Percentiles rank a stretch among this genome's conserved stretches.
Evolutionary conservation across 1,140 invertebrate genomes (phyloP).

Genomic region (Andricus grossulariae): DNA sequence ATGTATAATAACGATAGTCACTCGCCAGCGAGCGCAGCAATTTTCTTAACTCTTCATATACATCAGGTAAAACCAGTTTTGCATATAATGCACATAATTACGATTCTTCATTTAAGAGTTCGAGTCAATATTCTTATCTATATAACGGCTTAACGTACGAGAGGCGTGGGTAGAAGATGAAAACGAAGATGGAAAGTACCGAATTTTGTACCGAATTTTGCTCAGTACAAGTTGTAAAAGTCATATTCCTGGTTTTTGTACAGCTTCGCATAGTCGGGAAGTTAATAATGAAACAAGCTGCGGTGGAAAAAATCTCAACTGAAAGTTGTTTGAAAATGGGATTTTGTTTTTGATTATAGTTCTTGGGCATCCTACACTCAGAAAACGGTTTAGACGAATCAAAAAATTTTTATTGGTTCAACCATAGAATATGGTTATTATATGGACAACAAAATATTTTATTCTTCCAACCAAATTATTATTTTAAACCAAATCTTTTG

Average conservation of each 20-base stretch:
- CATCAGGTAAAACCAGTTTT: slow-evolving; percentile 46
- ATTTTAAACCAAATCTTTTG: too few species aligned
- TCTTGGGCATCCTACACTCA: too few species aligned
- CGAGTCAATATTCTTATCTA: slow-evolving; percentile 28
- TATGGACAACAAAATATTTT: too few species aligned
- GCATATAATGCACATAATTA: slow-evolving; percentile 39
- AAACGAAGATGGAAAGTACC: slow-evolving; percentile 7
- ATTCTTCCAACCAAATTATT: too few species aligned
- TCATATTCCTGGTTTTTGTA: slow-evolving; percentile 3
- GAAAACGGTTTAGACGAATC: too few species aligned
- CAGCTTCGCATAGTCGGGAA: not conserved
- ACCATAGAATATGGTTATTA: too few species aligned
- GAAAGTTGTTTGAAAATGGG: too few species aligned
- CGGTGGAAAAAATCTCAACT: too few species aligned
- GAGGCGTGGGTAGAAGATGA: slow-evolving; percentile 29
- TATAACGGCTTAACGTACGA: slow-evolving; percentile 25
- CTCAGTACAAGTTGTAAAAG: not conserved
- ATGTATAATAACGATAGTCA: slow-evolving; percentile 65
- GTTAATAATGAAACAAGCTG: not conserved
- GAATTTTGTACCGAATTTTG: not conserved
- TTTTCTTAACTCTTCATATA: slow-evolving; percentile 43
- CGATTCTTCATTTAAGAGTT: slow-evolving; percentile 35
- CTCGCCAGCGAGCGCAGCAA: slow-evolving; percentile 70
- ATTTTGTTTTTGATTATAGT: too few species aligned
- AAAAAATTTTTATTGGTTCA: too few species aligned